Evolutionary conservation across 2,888 invertebrate genomes (phyloP).

Genomic region (Spisula subtruncata): DNA sequence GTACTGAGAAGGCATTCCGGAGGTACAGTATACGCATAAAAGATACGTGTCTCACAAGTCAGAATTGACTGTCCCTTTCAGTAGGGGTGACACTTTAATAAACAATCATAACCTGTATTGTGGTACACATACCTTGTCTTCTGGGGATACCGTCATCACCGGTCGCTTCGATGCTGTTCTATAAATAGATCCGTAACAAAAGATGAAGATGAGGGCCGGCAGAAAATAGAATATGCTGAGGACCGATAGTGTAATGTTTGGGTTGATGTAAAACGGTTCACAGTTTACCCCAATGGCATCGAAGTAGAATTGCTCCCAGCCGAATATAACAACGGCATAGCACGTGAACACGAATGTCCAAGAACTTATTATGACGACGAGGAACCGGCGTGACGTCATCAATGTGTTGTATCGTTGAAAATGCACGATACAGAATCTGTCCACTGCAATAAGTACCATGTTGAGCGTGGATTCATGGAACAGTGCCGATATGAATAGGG

Average conservation of each 20-base stretch:
- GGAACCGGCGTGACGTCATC: slow-evolving; percentile 68
- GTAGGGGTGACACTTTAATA: no score
- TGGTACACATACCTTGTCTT: slow-evolving; percentile 55
- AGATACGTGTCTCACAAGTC: no score
- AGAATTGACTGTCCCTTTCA: no score
- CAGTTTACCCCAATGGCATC: slow-evolving; percentile 76
- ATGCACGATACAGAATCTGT: slow-evolving; percentile 70
- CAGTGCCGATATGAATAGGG: slow-evolving; percentile 70
- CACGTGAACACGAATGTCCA: slow-evolving; percentile 70
- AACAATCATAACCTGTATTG: background rate
- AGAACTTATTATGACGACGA: slow-evolving; percentile 63
- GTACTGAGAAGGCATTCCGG: no score
- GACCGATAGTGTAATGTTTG: slow-evolving; percentile 67
- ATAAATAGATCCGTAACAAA: slow-evolving; percentile 71
- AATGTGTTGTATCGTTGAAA: slow-evolving; percentile 62
- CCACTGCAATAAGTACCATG: slow-evolving; percentile 72
- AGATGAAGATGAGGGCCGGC: slow-evolving; percentile 66
- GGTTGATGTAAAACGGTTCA: slow-evolving; percentile 72
- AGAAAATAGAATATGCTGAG: slow-evolving; percentile 72
- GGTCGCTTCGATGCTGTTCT: slow-evolving; percentile 51
- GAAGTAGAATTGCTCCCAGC: slow-evolving; percentile 73
- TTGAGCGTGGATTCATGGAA: slow-evolving; percentile 75
- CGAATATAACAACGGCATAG: slow-evolving; percentile 72
- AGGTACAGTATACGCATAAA: no score
- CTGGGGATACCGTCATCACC: slow-evolving; percentile 47